Base-by-base conservation (phyloP, 2,113 vertebrate genomes). In the Brachirus orientalis region DNA sequence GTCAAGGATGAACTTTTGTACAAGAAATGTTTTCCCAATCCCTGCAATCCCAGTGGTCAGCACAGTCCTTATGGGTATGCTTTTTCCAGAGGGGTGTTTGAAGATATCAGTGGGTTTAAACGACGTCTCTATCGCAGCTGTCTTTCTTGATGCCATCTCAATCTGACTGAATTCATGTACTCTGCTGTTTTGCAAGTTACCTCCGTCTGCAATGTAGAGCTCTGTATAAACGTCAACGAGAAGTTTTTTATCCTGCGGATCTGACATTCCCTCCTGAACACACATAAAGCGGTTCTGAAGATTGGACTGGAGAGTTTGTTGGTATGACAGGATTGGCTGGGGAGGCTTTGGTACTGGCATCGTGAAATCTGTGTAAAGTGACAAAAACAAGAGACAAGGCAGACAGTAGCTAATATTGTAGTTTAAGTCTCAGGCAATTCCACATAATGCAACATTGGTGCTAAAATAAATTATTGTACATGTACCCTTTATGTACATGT, bases 141-240 rank as follows among this genome's bases (percentile, higher is more conserved):
- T 17, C 3, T 51, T 37, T 17, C 43, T 75, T 11, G 18, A 4
- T 14, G 56, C 43, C 33, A 7, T 43, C 35, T 69, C 72, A 57
- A 57, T 18, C 8, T 63, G 58, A n/a, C 58, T 69, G 58, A 75
- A 33, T 17, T 75, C 72, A 12, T 75, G 72, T 12, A 63, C 36
- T 18, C 28, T 16, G 72, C 56, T 67, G 4, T 43, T 59, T 11
- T 60, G 14, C 56, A 28, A 51, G 18, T 47, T 2, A 0, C 44
- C 10, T 7, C 50, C 63, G 3, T 67, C 41, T 22, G 56, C 60
- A 55, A 74, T 60, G 48, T 60, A 47, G 16, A 66, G 63, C 33
- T 66, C 63, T 47, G 47, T 58, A 6, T 50, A 68, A 20, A 68
- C 35, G 1, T 68, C 65, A 16, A 50, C 37, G 10, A 68, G 36